Evolutionary conservation across 2,888 invertebrate species (phyloP).

Genomic region (Scotopteryx bipunctaria): DNA sequence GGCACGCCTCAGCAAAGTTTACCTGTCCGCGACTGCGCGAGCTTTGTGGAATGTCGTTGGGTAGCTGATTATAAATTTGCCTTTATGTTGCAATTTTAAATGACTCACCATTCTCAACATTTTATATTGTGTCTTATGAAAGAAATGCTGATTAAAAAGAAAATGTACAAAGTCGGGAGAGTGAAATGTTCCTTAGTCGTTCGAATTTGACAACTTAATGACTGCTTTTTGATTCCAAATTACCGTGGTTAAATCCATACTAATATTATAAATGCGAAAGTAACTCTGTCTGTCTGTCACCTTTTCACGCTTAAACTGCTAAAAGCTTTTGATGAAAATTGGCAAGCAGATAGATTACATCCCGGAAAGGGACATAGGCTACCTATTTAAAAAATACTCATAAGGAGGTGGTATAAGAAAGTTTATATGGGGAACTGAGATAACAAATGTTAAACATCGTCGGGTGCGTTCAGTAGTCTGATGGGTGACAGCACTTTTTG

Average conservation of each 20-base stretch:
- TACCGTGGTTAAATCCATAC: slow-evolving; percentile 8
- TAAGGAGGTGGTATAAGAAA: too few species aligned
- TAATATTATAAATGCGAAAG: too few species aligned
- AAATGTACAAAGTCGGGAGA: slow-evolving; percentile 30
- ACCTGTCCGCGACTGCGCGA: slow-evolving; percentile 55
- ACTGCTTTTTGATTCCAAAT: slow-evolving; percentile 39
- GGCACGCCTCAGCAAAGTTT: slow-evolving; percentile 48
- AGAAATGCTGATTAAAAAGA: slow-evolving; percentile 36
- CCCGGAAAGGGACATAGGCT: too few species aligned
- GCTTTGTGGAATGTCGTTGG: slow-evolving; percentile 70
- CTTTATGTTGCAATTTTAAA: slow-evolving; percentile 65
- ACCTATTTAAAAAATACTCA: too few species aligned
- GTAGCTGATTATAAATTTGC: slow-evolving; percentile 72
- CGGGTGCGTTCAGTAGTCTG: too few species aligned
- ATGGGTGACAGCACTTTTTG: too few species aligned
- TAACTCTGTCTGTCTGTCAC: too few species aligned
- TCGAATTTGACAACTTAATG: slow-evolving; percentile 47
- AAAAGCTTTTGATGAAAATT: too few species aligned
- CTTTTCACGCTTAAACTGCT: too few species aligned
- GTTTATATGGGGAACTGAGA: too few species aligned
- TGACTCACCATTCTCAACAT: slow-evolving; percentile 63
- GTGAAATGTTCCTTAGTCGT: slow-evolving; percentile 39
- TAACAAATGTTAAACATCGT: too few species aligned
- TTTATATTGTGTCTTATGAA: slow-evolving; percentile 39
- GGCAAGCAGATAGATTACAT: too few species aligned